These are phyloP conservation scores for Eufriesea mexicana DNA, from an alignment of 1,140 invertebrate species.

Conservation along the genomic window DNA sequence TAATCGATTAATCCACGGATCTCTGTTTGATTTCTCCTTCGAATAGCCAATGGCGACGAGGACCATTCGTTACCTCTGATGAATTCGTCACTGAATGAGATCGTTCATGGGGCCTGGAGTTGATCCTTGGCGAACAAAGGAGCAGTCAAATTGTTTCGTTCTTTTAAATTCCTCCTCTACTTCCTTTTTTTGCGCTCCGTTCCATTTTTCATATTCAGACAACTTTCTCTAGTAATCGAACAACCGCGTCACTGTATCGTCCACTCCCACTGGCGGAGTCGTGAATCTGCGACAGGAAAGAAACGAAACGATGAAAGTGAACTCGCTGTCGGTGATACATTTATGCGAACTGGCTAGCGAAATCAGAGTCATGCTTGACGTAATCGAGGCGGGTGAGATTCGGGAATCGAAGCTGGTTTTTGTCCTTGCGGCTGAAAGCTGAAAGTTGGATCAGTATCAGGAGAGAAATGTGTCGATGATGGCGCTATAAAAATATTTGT, in stretches of 20 bases:
- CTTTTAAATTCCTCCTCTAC: neutral
- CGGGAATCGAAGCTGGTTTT: neutral
- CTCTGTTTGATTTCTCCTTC: constrained; percentile 33
- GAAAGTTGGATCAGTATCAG: no score
- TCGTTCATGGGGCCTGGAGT: neutral
- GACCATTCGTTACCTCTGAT: constrained; percentile 30
- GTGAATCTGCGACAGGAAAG: neutral
- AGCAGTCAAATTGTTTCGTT: neutral
- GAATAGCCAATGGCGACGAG: no score
- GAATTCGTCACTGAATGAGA: constrained; percentile 17
- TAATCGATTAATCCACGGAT: constrained; percentile 25
- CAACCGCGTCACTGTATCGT: constrained; percentile 31
- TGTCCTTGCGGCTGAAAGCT: neutral
- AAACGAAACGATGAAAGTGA: constrained; percentile 42
- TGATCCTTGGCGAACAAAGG: constrained; percentile 40
- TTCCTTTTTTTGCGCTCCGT: neutral
- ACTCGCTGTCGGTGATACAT: neutral
- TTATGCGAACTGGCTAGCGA: constrained; percentile 35
- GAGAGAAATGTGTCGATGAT: no score
- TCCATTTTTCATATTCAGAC: neutral
- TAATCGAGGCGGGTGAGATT: neutral
- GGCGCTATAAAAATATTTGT: no score
- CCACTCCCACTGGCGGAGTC: neutral
- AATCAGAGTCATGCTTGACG: constrained; percentile 16
- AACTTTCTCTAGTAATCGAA: constrained; percentile 58